Percentiles rank a stretch among this genome's conserved stretches.
Conservation (phyloP, 2,888 invertebrate genomes). For the Agonopterix alstromeriana region DNA sequence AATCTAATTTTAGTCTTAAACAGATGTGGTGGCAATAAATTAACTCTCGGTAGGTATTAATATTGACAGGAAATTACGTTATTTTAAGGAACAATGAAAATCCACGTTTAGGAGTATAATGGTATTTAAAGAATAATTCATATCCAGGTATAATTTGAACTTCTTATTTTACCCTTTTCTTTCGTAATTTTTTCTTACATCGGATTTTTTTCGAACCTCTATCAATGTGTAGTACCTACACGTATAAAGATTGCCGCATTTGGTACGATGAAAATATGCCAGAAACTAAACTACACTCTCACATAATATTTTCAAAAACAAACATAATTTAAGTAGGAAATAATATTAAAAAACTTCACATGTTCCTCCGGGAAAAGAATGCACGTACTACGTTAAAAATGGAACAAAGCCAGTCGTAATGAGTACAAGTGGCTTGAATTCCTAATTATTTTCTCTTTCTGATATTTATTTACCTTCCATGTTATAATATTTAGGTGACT, state of each 20-base stretch:
- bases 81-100: too few species aligned
- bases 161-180: neutral
- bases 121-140: too few species aligned
- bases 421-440: constrained; percentile 24
- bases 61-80: too few species aligned
- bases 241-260: too few species aligned
- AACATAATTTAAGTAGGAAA: neutral
- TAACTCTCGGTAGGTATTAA: too few species aligned
- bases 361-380: constrained; percentile 3
- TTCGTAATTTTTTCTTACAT: neutral
- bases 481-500: too few species aligned
- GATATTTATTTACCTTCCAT: neutral
- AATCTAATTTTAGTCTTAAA: too few species aligned
- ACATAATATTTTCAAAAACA: neutral
- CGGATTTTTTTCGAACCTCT: neutral
- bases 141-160: neutral
- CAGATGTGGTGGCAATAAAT: too few species aligned
- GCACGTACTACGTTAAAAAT: constrained; percentile 26
- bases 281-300: too few species aligned
- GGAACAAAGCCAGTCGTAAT: constrained; percentile 24
- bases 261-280: too few species aligned
- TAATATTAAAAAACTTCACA: neutral
- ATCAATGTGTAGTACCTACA: too few species aligned
- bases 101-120: too few species aligned
- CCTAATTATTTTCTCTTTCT: constrained; percentile 16